Evolutionary conservation across 2,113 vertebrate genomes (phyloP).

Genomic region (Thermophis baileyi): DNA sequence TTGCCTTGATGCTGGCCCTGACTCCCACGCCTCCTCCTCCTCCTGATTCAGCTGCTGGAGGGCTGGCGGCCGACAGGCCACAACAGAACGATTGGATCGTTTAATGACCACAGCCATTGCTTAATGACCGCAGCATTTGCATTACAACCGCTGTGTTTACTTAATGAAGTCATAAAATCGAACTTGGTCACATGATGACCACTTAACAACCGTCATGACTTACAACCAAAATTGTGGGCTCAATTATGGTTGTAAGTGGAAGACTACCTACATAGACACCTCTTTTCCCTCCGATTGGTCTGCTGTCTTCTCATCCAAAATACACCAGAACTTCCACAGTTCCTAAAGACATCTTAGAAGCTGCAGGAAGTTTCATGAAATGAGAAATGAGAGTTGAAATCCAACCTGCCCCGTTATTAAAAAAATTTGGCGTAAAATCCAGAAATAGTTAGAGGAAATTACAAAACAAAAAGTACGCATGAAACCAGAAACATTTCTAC

Average conservation of each 20-base stretch:
- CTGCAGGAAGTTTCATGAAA: neutral
- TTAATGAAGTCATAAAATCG: neutral
- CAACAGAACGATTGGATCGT: no score
- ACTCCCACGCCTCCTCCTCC: no score
- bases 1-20: no score
- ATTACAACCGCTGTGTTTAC: neutral
- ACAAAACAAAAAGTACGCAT: no score
- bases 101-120: neutral
- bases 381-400: neutral
- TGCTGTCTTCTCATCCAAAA: neutral
- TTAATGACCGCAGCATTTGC: neutral
- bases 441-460: no score
- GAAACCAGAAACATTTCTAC: no score
- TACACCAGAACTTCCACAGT: neutral
- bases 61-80: no score
- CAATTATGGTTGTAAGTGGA: neutral
- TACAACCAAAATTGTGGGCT: neutral
- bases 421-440: no score
- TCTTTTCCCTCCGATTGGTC: neutral
- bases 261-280: neutral
- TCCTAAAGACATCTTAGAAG: neutral
- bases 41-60: no score
- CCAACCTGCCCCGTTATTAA: no score
- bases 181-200: no score
- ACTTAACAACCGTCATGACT: neutral